Conservation (phyloP, 2,797 vertebrate genomes). For the Furcifer pardalis region DNA sequence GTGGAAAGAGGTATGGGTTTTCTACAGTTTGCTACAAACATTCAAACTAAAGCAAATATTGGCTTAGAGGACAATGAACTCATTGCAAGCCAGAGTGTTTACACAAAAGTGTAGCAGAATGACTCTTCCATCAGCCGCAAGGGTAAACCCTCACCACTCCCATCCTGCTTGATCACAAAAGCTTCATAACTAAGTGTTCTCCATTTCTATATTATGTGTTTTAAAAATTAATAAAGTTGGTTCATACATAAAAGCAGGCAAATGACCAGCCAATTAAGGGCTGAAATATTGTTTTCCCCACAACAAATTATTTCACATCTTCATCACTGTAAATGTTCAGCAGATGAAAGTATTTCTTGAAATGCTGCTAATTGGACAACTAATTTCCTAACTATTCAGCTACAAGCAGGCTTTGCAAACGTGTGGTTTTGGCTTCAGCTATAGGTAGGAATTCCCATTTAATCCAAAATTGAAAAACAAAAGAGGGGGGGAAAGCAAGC, state of each 20-base stretch:
- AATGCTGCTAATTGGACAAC: neutral
- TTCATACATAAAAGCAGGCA: conserved; percentile 17
- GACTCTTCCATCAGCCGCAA: neutral
- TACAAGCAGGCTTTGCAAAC: neutral
- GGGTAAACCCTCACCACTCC: conserved; percentile 8
- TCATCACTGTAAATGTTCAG: neutral
- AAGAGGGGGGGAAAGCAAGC: neutral
- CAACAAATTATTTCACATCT: neutral
- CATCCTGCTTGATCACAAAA: neutral
- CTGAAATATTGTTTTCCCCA: neutral
- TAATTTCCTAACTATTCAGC: neutral
- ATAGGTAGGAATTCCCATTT: neutral
- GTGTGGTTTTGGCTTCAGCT: neutral
- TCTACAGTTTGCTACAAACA: neutral
- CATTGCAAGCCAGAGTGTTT: conserved; percentile 9
- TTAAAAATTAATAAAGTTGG: conserved; percentile 24
- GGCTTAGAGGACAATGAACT: conserved; percentile 2
- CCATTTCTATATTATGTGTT: conserved; percentile 17
- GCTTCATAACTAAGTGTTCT: neutral
- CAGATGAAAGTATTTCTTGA: neutral
- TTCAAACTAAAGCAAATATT: neutral
- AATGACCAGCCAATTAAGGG: neutral
- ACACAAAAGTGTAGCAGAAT: neutral
- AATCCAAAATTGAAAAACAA: neutral
- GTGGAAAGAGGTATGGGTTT: neutral